phyloP scores from a whole-genome alignment of 1,140 invertebrate species.

The Drosophila ogumai region DNA sequence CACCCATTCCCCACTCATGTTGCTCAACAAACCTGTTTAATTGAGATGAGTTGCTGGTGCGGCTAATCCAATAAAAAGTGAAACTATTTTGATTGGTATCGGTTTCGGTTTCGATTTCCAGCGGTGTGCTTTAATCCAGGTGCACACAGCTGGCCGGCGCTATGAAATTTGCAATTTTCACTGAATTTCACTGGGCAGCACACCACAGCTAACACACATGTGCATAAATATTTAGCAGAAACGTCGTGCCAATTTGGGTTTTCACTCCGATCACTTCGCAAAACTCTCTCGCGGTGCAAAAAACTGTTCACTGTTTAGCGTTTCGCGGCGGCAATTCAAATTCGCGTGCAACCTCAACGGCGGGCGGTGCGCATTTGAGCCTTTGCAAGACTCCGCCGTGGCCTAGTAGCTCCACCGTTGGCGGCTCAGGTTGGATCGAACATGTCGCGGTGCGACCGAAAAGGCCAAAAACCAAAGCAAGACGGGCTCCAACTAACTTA shows the following conservation, averaged over 20 bases:
- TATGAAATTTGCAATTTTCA: conserved; percentile 75
- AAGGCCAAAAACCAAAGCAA: conserved; percentile 33
- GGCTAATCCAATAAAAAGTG: conserved; percentile 82
- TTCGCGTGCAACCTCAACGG: conserved; percentile 76
- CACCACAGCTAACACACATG: conserved; percentile 2
- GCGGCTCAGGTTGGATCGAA: conserved; percentile 55
- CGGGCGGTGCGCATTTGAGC: conserved; percentile 68
- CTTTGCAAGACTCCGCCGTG: conserved; percentile 34
- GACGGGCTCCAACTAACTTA: conserved; percentile 17
- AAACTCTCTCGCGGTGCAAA: conserved; percentile 61
- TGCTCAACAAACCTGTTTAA: conserved; percentile 77
- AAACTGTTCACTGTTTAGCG: background rate
- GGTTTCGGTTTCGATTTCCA: conserved; percentile 24
- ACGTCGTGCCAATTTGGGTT: conserved; percentile 60
- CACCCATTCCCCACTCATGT: conserved; percentile 20
- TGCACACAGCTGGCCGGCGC: conserved; percentile 52
- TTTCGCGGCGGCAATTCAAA: conserved; percentile 57
- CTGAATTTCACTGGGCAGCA: conserved; percentile 55
- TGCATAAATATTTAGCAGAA: conserved; percentile 13
- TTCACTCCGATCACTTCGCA: conserved; percentile 65
- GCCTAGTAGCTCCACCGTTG: conserved; percentile 27
- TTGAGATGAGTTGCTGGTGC: conserved; percentile 49
- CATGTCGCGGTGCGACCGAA: conserved; percentile 34
- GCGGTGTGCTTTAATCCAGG: conserved; percentile 76
- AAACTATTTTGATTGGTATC: conserved; percentile 62